phyloP scores from a whole-genome alignment of 2,113 vertebrate genomes.

The Nanger granti region DNA sequence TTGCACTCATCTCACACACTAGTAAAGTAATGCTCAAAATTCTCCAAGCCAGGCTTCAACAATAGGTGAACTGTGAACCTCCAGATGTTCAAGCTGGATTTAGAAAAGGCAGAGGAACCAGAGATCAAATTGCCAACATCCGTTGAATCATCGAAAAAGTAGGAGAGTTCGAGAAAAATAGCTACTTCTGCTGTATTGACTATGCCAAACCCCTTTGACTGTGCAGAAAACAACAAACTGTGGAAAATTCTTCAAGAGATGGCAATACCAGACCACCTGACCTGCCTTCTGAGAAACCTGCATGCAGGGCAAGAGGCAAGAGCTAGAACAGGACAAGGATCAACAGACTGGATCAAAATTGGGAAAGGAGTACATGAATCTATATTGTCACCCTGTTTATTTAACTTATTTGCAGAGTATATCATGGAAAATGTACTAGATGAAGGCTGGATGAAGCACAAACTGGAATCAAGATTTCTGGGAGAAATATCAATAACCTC shows the following conservation, averaged over 20 bases:
- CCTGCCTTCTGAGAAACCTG: neutral
- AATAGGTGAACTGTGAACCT: neutral
- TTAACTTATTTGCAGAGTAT: neutral
- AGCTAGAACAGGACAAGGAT: neutral
- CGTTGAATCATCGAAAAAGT: accelerated
- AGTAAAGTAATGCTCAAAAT: neutral
- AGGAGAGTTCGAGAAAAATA: neutral
- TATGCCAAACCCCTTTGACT: neutral
- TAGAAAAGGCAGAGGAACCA: neutral
- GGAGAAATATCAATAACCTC: neutral
- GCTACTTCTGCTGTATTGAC: neutral
- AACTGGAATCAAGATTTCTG: neutral
- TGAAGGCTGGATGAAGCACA: neutral
- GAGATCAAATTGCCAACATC: neutral
- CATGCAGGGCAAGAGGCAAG: neutral
- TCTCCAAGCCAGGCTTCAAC: neutral
- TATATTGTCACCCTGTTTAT: neutral
- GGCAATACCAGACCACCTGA: neutral
- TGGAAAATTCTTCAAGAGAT: neutral
- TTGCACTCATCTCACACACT: neutral
- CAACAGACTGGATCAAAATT: neutral
- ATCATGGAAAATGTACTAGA: neutral
- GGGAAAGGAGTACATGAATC: neutral
- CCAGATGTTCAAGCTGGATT: neutral
- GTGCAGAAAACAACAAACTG: neutral